Evolutionary conservation across 2,797 vertebrate genomes (phyloP).

Genomic region (Melanotaenia trifasciata): DNA sequence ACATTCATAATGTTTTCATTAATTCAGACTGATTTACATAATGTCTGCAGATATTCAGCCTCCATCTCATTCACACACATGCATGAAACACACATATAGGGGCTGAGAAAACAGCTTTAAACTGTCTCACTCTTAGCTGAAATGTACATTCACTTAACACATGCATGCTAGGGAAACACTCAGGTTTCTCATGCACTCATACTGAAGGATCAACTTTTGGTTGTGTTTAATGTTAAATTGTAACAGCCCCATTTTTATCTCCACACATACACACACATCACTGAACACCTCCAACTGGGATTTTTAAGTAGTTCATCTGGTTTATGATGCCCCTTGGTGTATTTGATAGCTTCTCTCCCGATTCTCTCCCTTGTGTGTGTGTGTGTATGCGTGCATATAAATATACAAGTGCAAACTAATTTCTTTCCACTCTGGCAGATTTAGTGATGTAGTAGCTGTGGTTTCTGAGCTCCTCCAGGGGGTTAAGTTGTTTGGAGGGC

Average conservation of each 20-base stretch:
- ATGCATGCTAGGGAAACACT: constrained; percentile 21
- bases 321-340: constrained; percentile 65
- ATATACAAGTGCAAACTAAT: constrained; percentile 39
- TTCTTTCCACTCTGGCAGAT: constrained; percentile 49
- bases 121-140: constrained; percentile 23
- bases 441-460: constrained; percentile 50
- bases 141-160: constrained; percentile 34
- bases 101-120: constrained; percentile 23
- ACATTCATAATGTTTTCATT: constrained; percentile 33
- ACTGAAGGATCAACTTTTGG: constrained; percentile 28
- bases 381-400: constrained; percentile 8
- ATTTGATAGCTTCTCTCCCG: constrained; percentile 56
- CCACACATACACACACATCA: constrained; percentile 23
- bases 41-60: constrained; percentile 13
- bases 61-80: constrained; percentile 21
- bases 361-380: constrained; percentile 24
- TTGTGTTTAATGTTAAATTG: constrained; percentile 35
- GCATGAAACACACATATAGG: neutral
- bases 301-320: constrained; percentile 76
- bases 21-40: constrained; percentile 11
- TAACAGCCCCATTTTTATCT: constrained; percentile 24
- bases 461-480: constrained; percentile 54
- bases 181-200: constrained; percentile 29
- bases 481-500: constrained; percentile 64
- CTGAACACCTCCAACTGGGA: constrained; percentile 63